phyloP scores from a whole-genome alignment of 1,140 invertebrate genomes.

The Drosophila murphyi region DNA sequence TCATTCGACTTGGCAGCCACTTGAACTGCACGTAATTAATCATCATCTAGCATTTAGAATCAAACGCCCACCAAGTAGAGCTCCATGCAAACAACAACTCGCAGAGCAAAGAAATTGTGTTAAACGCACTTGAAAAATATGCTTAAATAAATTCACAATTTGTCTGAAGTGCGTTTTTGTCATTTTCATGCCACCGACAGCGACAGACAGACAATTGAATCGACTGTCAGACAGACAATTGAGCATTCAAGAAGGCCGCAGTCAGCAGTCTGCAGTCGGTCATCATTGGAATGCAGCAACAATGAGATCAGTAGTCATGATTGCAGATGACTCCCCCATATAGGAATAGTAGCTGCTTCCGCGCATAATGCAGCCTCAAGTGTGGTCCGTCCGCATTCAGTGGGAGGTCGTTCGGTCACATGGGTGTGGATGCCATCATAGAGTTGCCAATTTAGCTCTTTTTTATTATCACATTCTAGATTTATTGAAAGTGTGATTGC shows the following conservation, averaged over 20 bases:
- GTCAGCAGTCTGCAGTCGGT: slow-evolving; percentile 44
- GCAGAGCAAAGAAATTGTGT: slow-evolving; percentile 64
- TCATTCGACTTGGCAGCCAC: slow-evolving; percentile 22
- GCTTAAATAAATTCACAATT: slow-evolving; percentile 77
- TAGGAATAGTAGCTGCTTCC: slow-evolving; percentile 23
- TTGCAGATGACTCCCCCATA: slow-evolving; percentile 40
- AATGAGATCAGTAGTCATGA: slow-evolving; percentile 68
- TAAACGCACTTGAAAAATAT: slow-evolving; percentile 67
- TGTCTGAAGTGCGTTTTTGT: slow-evolving; percentile 76
- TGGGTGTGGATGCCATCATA: not conserved
- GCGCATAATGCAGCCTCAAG: slow-evolving; percentile 58
- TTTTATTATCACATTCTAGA: too few species aligned
- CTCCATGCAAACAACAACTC: slow-evolving; percentile 22
- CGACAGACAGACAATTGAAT: not conserved
- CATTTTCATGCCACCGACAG: slow-evolving; percentile 63
- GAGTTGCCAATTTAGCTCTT: not conserved
- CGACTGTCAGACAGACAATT: not conserved
- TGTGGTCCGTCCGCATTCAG: slow-evolving; percentile 57
- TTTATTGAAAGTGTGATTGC: too few species aligned
- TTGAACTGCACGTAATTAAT: slow-evolving; percentile 71
- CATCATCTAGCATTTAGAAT: slow-evolving; percentile 70
- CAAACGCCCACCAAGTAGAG: slow-evolving; percentile 46
- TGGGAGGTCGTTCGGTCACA: slow-evolving; percentile 73
- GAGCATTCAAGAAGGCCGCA: slow-evolving; percentile 15
- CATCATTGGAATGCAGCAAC: slow-evolving; percentile 70